Evolutionary conservation across 2,888 invertebrate species (phyloP).

Genomic region (Orgyia antiqua): DNA sequence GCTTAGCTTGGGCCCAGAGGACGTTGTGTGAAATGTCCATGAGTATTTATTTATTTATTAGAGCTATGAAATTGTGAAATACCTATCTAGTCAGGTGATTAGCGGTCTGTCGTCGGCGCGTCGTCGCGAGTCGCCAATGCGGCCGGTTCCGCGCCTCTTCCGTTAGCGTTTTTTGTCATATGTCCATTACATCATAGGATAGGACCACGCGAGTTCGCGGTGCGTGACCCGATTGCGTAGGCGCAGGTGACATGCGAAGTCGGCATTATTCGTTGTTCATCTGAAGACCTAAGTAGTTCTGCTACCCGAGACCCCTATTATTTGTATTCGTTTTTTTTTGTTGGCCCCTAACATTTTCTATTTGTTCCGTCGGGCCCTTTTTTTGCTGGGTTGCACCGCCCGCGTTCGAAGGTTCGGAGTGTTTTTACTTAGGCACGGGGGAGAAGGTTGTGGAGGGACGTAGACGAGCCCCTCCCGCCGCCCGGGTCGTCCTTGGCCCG

Average conservation of each 20-base stretch:
- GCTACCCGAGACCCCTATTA: constrained; percentile 65
- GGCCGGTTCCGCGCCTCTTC: constrained; percentile 62
- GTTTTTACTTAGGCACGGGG: constrained; percentile 60
- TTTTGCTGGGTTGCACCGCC: constrained; percentile 68
- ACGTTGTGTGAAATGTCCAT: too few species aligned
- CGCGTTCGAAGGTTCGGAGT: constrained; percentile 63
- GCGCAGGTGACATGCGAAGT: constrained; percentile 71
- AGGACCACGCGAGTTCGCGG: constrained; percentile 40
- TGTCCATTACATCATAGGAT: constrained; percentile 61
- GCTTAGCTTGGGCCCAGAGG: too few species aligned
- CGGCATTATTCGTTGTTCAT: constrained; percentile 48
- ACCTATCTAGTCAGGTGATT: constrained; percentile 42
- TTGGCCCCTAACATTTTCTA: constrained; percentile 59
- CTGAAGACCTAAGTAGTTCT: constrained; percentile 55
- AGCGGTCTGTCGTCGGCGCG: constrained; percentile 39
- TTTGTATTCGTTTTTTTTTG: constrained; percentile 57
- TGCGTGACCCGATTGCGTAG: constrained; percentile 62
- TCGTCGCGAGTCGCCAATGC: too few species aligned
- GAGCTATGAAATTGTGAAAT: constrained; percentile 45
- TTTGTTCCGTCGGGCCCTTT: constrained; percentile 73
- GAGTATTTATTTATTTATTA: too few species aligned
- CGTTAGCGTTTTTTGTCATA: constrained; percentile 58
- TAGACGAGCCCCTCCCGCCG: constrained; percentile 58
- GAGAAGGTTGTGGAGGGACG: constrained; percentile 30
- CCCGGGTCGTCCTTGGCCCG: constrained; percentile 74